Evolutionary conservation across 2,888 invertebrate genomes (phyloP).

Genomic region (Spatulosminthurus flaviceps): DNA sequence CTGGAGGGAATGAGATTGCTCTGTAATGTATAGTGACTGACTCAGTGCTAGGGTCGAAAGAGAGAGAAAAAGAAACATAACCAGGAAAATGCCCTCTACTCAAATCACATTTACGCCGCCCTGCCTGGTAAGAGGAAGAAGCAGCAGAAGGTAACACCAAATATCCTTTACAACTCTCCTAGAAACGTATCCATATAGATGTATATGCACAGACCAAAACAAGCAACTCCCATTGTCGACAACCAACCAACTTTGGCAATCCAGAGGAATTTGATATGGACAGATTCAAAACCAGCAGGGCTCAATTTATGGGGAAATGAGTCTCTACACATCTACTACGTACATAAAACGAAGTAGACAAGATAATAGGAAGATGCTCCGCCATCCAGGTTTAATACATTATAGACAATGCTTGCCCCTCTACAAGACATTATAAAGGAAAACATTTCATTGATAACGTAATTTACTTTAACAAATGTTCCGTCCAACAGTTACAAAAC

Average conservation of each 20-base stretch:
- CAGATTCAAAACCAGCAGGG: conserved; percentile 4
- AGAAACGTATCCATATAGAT: no score
- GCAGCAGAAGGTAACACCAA: no score
- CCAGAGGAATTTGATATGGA: not conserved
- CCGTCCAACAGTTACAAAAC: not conserved
- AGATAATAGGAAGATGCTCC: no score
- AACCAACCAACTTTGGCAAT: no score
- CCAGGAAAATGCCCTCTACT: conserved; percentile 9
- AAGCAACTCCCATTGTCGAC: not conserved
- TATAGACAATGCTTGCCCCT: no score
- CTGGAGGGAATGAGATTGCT: not conserved
- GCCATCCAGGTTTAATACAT: no score
- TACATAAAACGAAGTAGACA: no score
- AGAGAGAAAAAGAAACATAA: not conserved
- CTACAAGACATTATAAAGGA: no score
- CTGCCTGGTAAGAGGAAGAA: no score
- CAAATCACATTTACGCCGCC: conserved; percentile 3
- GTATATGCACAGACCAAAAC: not conserved
- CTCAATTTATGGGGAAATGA: not conserved
- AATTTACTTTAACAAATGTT: conserved; percentile 4
- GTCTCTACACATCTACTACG: not conserved
- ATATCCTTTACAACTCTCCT: not conserved
- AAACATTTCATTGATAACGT: not conserved
- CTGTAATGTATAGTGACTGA: no score
- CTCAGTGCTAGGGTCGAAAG: no score